A percentile compares a stretch with the other conserved stretches of the same genome.
These are phyloP conservation scores for Adrianichthys oophorus DNA, from an alignment of 2,797 vertebrate species.

Conservation along the genomic window DNA sequence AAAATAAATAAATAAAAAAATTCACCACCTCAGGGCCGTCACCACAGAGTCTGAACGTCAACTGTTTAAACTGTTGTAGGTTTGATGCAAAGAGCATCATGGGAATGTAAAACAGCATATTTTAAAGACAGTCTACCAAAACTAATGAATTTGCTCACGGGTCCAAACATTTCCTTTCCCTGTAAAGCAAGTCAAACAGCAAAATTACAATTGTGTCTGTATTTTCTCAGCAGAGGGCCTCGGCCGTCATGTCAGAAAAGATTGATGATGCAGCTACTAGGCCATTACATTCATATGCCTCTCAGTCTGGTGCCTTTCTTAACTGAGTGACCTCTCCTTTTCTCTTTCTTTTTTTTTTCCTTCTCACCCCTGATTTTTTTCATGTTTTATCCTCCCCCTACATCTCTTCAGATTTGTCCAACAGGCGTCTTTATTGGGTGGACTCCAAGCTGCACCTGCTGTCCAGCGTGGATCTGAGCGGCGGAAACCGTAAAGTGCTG, in stretches of 20 bases:
- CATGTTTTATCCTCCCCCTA: slow-evolving; percentile 1
- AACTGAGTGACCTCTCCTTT: slow-evolving; percentile 49
- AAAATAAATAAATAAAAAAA: too few species aligned
- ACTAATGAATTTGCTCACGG: slow-evolving; percentile 64
- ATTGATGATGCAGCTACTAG: slow-evolving; percentile 64
- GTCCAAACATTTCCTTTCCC: slow-evolving; percentile 26
- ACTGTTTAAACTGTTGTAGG: neutral
- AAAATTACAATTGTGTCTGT: slow-evolving; percentile 64
- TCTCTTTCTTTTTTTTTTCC: slow-evolving; percentile 14
- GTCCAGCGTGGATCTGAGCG: slow-evolving; percentile 93
- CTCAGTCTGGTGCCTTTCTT: slow-evolving; percentile 53
- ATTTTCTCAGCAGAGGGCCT: slow-evolving; percentile 50
- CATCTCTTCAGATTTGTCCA: slow-evolving; percentile 86
- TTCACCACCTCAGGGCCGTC: neutral
- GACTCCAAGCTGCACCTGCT: slow-evolving; percentile 97
- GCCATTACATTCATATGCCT: slow-evolving; percentile 64
- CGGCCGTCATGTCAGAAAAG: slow-evolving; percentile 58
- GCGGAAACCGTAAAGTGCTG: slow-evolving; percentile 90
- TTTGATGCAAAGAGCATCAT: slow-evolving; percentile 3
- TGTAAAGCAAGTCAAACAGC: slow-evolving; percentile 54
- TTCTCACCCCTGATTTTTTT: slow-evolving; percentile 17
- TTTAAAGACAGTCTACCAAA: slow-evolving; percentile 37
- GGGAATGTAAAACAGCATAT: slow-evolving; percentile 25
- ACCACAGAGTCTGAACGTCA: neutral
- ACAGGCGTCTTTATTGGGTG: slow-evolving; percentile 97